phyloP scores from a whole-genome alignment of 2,797 vertebrate genomes.

The Mastacembelus armatus region DNA sequence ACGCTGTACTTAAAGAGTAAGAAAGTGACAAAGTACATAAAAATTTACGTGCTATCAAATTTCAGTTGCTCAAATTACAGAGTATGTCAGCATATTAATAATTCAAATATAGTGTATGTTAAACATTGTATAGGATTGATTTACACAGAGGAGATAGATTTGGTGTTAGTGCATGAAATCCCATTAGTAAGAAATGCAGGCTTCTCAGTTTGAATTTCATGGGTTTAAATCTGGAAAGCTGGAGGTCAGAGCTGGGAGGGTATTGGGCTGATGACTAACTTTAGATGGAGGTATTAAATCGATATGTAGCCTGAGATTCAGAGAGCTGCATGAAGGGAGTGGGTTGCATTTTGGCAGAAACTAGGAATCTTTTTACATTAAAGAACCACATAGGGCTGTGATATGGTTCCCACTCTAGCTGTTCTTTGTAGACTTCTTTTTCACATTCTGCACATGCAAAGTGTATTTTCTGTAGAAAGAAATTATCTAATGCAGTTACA shows the following conservation, averaged over 20 bases:
- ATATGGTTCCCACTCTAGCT: neutral
- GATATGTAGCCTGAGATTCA: conserved; percentile 64
- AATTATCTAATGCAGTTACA: neutral
- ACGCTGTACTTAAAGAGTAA: conserved; percentile 3
- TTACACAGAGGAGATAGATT: conserved; percentile 48
- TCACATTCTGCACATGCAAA: conserved; percentile 8
- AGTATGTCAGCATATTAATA: conserved; percentile 32
- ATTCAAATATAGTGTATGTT: conserved; percentile 42
- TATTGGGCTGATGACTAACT: conserved; percentile 76
- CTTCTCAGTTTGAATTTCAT: conserved; percentile 76
- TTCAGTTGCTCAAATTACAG: conserved; percentile 44
- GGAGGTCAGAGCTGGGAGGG: conserved; percentile 67
- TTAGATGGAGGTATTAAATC: conserved; percentile 77
- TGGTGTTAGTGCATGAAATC: conserved; percentile 59
- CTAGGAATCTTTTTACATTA: conserved; percentile 35
- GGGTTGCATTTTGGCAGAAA: conserved; percentile 55
- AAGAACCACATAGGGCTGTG: conserved; percentile 19
- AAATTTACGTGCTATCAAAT: conserved; percentile 29
- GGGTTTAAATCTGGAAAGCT: conserved; percentile 66
- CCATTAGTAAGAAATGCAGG: conserved; percentile 48
- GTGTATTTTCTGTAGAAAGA: conserved; percentile 2
- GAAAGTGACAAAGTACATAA: conserved; percentile 6
- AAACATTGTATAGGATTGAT: conserved; percentile 31
- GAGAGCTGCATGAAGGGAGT: conserved; percentile 29
- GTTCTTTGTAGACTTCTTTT: neutral